Percentiles rank a stretch among this genome's conserved stretches.
phyloP scores from a whole-genome alignment of 2,113 vertebrate species.

The Engystomops pustulosus region DNA sequence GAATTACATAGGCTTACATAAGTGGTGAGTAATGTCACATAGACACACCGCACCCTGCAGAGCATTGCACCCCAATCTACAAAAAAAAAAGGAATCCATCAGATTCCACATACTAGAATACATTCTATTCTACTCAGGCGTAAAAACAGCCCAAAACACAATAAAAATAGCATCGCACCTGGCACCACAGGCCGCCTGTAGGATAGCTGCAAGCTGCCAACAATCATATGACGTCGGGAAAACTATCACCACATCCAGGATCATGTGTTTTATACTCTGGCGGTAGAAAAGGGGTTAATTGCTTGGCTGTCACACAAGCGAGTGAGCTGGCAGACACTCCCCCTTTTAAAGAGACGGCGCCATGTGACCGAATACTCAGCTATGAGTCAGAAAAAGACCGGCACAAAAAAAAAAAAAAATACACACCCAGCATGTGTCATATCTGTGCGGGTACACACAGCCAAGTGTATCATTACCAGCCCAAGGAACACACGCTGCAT shows the following conservation, averaged over 20 bases:
- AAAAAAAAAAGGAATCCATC: no score
- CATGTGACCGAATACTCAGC: neutral
- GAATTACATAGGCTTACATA: conserved; percentile 44
- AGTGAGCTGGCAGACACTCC: conserved; percentile 31
- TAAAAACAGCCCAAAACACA: no score
- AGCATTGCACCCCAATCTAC: neutral
- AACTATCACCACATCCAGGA: neutral
- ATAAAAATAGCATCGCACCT: neutral
- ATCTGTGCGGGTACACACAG: neutral
- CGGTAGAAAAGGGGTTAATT: conserved; percentile 2
- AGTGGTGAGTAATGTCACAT: conserved; percentile 35
- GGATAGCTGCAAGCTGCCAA: no score
- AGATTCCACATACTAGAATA: no score
- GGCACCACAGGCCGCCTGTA: neutral
- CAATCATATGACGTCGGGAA: no score
- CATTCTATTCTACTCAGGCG: neutral
- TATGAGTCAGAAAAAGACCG: conserved; percentile 24
- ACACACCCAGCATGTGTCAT: conserved; percentile 42
- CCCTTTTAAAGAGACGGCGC: conserved; percentile 32
- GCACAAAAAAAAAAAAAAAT: neutral
- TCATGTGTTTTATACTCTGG: neutral
- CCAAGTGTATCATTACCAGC: neutral
- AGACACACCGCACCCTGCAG: conserved; percentile 42
- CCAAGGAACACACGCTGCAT: neutral
- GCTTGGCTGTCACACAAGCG: neutral